These are phyloP conservation scores for Cerastis rubricosa DNA, from an alignment of 2,888 invertebrate species.

Conservation along the genomic window DNA sequence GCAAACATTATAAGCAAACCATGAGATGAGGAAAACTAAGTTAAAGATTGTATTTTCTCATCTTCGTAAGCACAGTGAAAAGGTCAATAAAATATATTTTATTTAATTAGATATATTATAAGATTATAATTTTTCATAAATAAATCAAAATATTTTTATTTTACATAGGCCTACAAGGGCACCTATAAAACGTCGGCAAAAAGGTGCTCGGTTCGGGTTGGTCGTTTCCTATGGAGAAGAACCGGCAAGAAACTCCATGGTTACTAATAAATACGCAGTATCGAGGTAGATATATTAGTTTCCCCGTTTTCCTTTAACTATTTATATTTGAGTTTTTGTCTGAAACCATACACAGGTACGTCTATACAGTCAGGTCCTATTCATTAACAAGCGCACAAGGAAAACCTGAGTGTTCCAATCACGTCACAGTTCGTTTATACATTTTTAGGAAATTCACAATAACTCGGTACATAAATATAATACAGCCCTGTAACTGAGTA, in stretches of 20 bases:
- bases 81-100: no score
- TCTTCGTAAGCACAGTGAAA: neutral
- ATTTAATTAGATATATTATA: no score
- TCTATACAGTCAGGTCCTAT: neutral
- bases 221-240: no score
- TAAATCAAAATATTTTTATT: no score
- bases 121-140: no score
- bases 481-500: no score
- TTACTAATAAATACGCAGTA: neutral
- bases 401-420: neutral
- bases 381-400: neutral
- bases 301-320: neutral
- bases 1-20: neutral
- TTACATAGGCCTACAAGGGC: no score
- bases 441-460: neutral
- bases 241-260: no score
- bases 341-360: neutral
- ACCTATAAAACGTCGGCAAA: no score
- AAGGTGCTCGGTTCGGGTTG: no score
- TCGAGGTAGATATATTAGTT: neutral
- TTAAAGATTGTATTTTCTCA: neutral
- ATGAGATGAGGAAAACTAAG: neutral
- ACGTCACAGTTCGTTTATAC: neutral
- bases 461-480: neutral
- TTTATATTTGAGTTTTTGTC: neutral